Base-by-base conservation (phyloP, 2,888 invertebrate genomes). In the Spisula solida region DNA sequence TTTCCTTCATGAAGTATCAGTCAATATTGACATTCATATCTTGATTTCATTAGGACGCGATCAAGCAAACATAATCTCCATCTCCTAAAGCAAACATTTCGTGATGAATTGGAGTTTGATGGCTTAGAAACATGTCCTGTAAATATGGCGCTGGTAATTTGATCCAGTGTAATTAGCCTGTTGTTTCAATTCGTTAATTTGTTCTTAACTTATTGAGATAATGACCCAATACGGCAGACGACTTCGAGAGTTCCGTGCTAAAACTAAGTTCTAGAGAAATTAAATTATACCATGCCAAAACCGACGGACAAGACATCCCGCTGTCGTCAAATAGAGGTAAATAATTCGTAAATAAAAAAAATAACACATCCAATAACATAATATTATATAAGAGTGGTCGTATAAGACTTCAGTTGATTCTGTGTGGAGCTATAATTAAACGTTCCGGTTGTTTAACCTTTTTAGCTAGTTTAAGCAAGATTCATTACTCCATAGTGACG, bases 21-120 rank as follows among this genome's bases (percentile, higher is more conserved):
- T 34, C 14, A 75, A 75, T 75, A 75, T 75, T 75, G 18, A 31
- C 75, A 75, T 75, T 31, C 16, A 31, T 75, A 75, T 75, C 34
- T 75, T 31, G 75, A 75, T 75, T 75, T 75, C 75, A 75, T 75
- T 75, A 75, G 12, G 75, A 29, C 0, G 75, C 6, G 75, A 75
- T 75, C 75, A 75, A 34, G 75, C 75, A 75, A 75, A 75, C 14
- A 75, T 31, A 18, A 34, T 75, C 75, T 0, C 31, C 16, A 75
- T 31, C 34, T 75, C 25, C 2, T 18, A 31, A 75, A 75, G 14
- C 75, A 75, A 75, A 75, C 18, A 75, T 18, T 16, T 31, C 34
- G 75, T 75, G 75, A 75, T 75, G 34, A 16, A 75, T 75, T 31
- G 29, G 34, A 31, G 16, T 34, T 75, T 31, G 34, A 75, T 75